These are phyloP conservation scores for Xiphophorus couchianus DNA, from an alignment of 2,113 vertebrate genomes.

Conservation along the genomic window DNA sequence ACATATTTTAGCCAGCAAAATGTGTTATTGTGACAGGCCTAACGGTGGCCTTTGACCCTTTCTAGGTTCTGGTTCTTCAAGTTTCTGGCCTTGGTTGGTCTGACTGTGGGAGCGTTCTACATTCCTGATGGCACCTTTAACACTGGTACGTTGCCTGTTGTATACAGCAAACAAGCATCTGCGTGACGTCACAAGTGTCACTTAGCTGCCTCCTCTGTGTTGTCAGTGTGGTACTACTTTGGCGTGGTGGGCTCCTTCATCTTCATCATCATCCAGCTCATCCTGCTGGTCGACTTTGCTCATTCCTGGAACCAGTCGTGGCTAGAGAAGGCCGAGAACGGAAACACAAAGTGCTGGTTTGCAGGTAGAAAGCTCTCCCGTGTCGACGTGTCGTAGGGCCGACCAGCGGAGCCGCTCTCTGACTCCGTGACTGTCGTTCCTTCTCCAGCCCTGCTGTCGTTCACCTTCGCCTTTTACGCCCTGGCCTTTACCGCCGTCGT, in stretches of 20 bases:
- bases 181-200: neutral
- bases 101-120: constrained; percentile 93
- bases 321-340: constrained; percentile 81
- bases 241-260: constrained; percentile 88
- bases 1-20: too few relatives aligned
- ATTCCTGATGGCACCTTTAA: constrained; percentile 89
- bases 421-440: neutral
- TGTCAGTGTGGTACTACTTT: constrained; percentile 92
- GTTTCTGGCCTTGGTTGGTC: constrained; percentile 87
- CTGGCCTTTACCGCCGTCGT: constrained; percentile 74
- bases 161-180: neutral
- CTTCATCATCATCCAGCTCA: constrained; percentile 92
- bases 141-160: constrained; percentile 74
- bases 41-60: neutral
- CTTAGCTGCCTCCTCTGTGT: neutral
- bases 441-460: constrained; percentile 80
- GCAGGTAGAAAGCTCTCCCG: constrained; percentile 66
- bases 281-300: constrained; percentile 89
- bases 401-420: too few relatives aligned
- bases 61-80: constrained; percentile 96
- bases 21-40: too few relatives aligned
- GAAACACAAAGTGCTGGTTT: constrained; percentile 86
- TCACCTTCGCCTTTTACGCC: constrained; percentile 81
- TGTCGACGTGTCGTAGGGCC: too few relatives aligned
- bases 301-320: constrained; percentile 92